Percentiles rank a stretch among this genome's conserved stretches.
Conservation (phyloP, 1,140 invertebrate genomes). For the Drosophila prosaltans region DNA sequence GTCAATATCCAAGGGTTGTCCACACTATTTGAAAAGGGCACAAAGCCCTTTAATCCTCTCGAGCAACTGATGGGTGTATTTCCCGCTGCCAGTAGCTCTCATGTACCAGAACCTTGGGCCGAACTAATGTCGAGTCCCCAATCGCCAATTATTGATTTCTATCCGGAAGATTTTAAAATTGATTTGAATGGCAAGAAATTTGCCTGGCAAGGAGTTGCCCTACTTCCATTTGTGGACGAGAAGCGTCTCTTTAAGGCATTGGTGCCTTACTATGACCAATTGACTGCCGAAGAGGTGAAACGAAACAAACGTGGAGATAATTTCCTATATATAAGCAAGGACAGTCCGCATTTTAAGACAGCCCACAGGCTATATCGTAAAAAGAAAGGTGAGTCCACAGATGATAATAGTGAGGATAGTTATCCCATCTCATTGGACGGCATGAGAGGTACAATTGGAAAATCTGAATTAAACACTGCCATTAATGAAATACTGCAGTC, state of each 20-base stretch:
- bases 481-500: constrained; percentile 84
- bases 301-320: constrained; percentile 91
- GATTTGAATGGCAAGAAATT: constrained; percentile 99
- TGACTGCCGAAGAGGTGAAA: constrained; percentile 91
- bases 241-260: constrained; percentile 94
- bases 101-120: constrained; percentile 97
- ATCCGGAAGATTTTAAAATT: constrained; percentile 99
- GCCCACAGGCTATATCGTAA: constrained; percentile 88
- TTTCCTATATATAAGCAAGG: constrained; percentile 89
- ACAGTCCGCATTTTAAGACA: constrained; percentile 88
- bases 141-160: constrained; percentile 99
- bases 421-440: constrained; percentile 87
- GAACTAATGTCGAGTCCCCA: constrained; percentile 96
- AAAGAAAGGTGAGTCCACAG: constrained; percentile 82
- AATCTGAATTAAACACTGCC: constrained; percentile 87
- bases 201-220: constrained; percentile 99
- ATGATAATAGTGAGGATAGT: constrained; percentile 77
- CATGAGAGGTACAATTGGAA: constrained; percentile 89
- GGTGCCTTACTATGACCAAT: constrained; percentile 89
- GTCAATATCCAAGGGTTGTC: constrained; percentile 93
- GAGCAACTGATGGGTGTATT: constrained; percentile 99
- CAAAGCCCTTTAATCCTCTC: constrained; percentile 96
- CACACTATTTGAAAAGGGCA: constrained; percentile 94
- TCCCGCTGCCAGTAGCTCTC: constrained; percentile 96
- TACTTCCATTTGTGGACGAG: constrained; percentile 99